These are phyloP conservation scores for Anthrax anthrax DNA, from an alignment of 2,888 invertebrate species.

Conservation along the genomic window DNA sequence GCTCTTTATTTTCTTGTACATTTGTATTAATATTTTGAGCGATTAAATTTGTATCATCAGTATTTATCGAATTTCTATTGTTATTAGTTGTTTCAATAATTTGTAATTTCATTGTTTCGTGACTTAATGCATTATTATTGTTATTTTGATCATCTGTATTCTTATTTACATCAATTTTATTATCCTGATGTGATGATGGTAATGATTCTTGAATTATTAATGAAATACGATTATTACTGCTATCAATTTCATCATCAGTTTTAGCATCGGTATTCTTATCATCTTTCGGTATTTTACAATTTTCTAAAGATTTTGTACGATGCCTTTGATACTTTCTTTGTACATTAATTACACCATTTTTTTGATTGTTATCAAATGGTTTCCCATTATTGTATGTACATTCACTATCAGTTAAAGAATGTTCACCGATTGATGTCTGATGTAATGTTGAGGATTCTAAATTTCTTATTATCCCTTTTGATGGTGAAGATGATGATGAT, in stretches of 20 bases:
- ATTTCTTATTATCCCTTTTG: not conserved
- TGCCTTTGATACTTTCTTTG: not conserved
- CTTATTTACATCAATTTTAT: not conserved
- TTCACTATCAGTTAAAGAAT: conserved; percentile 5
- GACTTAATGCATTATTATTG: conserved; percentile 4
- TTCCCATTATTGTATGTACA: conserved; percentile 1
- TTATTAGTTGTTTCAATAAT: conserved; percentile 1
- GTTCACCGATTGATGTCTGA: not conserved
- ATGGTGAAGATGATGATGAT: no score
- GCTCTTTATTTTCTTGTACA: not conserved
- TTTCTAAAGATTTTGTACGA: conserved; percentile 2
- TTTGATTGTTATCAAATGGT: not conserved
- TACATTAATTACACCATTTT: not conserved
- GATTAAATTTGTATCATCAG: not conserved
- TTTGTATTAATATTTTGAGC: not conserved
- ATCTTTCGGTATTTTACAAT: not conserved
- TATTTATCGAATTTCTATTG: not conserved
- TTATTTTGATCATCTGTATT: conserved; percentile 5
- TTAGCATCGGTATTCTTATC: not conserved
- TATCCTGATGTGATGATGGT: not conserved
- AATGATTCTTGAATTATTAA: not conserved
- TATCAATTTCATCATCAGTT: conserved; percentile 3
- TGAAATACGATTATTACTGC: not conserved
- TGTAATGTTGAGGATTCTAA: not conserved
- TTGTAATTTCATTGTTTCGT: conserved; percentile 4